phyloP scores from a whole-genome alignment of 1,140 invertebrate genomes.

The Chionoecetes opilio region DNA sequence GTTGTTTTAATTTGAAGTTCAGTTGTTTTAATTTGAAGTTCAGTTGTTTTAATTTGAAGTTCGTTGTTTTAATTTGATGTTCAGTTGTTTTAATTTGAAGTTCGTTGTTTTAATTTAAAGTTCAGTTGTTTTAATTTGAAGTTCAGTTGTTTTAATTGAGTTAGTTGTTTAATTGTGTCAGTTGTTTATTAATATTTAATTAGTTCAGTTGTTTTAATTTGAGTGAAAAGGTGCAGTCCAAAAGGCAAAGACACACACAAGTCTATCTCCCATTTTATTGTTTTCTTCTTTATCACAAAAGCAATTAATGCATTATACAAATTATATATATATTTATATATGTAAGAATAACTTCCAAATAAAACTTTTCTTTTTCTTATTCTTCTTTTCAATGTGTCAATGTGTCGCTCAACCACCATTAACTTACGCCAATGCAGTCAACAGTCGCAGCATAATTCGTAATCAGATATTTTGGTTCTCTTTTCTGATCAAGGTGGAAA shows the following conservation, averaged over 20 bases:
- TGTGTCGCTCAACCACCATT: not conserved
- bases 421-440: not conserved
- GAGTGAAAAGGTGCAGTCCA: too few species aligned
- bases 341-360: slow-evolving; percentile 72
- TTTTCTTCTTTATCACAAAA: slow-evolving; percentile 68
- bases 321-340: slow-evolving; percentile 73
- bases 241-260: slow-evolving; percentile 13
- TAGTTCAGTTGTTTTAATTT: too few species aligned
- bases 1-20: too few species aligned
- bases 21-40: too few species aligned
- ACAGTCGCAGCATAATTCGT: not conserved
- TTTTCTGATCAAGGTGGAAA: not conserved
- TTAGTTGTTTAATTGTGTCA: too few species aligned
- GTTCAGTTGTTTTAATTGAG: too few species aligned
- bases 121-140: too few species aligned
- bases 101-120: too few species aligned
- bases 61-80: too few species aligned
- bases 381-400: not conserved
- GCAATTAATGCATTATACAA: slow-evolving; percentile 72
- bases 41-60: too few species aligned
- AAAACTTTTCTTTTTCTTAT: not conserved
- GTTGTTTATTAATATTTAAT: too few species aligned
- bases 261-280: slow-evolving; percentile 66
- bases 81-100: too few species aligned
- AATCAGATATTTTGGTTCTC: not conserved